Percentiles rank a stretch among this genome's conserved stretches.
Evolutionary conservation across 2,888 invertebrate species (phyloP).

Genomic region (Zaprionus lineosus): DNA sequence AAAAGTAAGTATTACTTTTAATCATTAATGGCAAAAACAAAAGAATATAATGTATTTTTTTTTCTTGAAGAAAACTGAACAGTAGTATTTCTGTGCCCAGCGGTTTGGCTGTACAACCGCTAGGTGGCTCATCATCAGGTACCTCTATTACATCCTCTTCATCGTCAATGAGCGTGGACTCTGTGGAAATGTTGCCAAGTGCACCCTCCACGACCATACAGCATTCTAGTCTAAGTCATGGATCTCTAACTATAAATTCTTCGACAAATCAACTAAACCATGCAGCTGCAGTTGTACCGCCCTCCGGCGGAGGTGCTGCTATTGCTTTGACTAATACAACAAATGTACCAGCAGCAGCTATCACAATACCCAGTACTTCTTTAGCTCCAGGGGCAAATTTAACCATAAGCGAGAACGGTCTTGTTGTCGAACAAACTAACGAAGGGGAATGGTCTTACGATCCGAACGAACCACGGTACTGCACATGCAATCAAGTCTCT

Average conservation of each 20-base stretch:
- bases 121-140: conserved; percentile 69
- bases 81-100: conserved; percentile 40
- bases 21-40: too few species aligned
- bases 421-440: conserved; percentile 82
- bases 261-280: conserved; percentile 26
- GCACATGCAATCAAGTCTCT: conserved; percentile 97
- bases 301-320: too few species aligned
- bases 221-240: conserved; percentile 34
- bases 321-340: too few species aligned
- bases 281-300: conserved; percentile 1
- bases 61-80: conserved; percentile 70
- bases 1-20: conserved; percentile 54
- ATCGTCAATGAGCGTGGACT: conserved; percentile 77
- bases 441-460: conserved; percentile 96
- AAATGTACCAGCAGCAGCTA: conserved; percentile 23
- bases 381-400: conserved; percentile 65
- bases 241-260: conserved; percentile 20
- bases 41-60: not conserved
- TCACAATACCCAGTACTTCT: conserved; percentile 65
- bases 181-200: conserved; percentile 65
- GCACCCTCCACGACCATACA: conserved; percentile 39
- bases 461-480: conserved; percentile 97
- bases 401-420: conserved; percentile 75
- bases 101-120: conserved; percentile 45
- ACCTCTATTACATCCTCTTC: conserved; percentile 78